Percentiles rank a stretch among this genome's conserved stretches.
Conservation (phyloP, 2,888 invertebrate species). For the Xanthostigma xanthostigma region DNA sequence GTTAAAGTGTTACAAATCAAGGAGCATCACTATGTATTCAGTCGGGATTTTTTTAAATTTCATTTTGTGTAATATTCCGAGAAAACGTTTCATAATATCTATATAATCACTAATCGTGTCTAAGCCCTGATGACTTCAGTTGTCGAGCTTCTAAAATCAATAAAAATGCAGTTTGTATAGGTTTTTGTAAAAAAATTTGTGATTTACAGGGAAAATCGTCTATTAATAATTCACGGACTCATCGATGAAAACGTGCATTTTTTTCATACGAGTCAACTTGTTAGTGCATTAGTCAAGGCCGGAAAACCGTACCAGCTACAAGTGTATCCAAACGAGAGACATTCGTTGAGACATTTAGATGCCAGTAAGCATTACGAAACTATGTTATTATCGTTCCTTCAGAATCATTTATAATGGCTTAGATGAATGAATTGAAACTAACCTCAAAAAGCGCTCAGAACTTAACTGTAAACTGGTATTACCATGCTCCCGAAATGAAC, state of each 20-base stretch:
- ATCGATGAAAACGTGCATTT: constrained; percentile 99
- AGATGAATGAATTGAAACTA: not conserved
- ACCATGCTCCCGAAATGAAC: too few relatives aligned
- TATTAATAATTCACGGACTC: constrained; percentile 91
- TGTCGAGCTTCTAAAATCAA: too few relatives aligned
- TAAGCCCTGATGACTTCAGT: too few relatives aligned
- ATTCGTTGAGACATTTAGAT: constrained; percentile 84
- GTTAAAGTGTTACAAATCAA: too few relatives aligned
- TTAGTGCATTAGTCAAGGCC: constrained; percentile 78
- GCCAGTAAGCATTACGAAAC: constrained; percentile 96
- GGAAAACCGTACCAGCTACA: constrained; percentile 93
- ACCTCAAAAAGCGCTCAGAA: too few relatives aligned
- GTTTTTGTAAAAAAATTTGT: not conserved
- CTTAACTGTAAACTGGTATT: too few relatives aligned
- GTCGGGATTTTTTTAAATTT: too few relatives aligned
- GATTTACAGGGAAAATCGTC: constrained; percentile 57
- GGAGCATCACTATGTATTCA: too few relatives aligned
- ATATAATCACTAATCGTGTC: too few relatives aligned
- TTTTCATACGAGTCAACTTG: constrained; percentile 82
- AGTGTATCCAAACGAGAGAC: constrained; percentile 93
- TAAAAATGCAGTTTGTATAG: too few relatives aligned
- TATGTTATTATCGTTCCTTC: constrained; percentile 79
- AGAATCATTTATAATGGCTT: constrained; percentile 49
- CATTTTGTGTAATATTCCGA: too few relatives aligned
- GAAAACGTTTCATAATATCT: too few relatives aligned